These are phyloP conservation scores for Threskiornis aethiopicus DNA, from an alignment of 2,797 vertebrate genomes.

Conservation along the genomic window DNA sequence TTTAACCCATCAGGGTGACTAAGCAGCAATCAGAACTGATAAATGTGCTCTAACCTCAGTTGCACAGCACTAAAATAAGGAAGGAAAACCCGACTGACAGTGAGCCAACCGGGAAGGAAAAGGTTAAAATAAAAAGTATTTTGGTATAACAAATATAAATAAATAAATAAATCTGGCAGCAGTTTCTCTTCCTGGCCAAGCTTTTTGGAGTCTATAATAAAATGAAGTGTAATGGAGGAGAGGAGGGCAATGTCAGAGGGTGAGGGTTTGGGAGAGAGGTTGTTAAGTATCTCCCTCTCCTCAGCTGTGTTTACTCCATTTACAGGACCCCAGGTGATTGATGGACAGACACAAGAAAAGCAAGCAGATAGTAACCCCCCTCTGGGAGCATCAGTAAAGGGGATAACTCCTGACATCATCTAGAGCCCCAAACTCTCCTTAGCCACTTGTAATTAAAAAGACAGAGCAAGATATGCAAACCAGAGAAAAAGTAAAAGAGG, in stretches of 20 bases:
- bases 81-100: not conserved
- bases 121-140: constrained; percentile 28
- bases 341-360: constrained; percentile 45
- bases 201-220: constrained; percentile 58
- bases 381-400: constrained; percentile 24
- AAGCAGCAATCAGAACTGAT: constrained; percentile 11
- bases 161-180: not conserved
- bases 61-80: not conserved
- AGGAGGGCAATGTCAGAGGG: constrained; percentile 48
- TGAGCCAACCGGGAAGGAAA: not conserved
- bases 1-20: constrained; percentile 24
- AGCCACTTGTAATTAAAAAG: constrained; percentile 49
- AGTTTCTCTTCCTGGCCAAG: constrained; percentile 30
- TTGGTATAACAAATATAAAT: constrained; percentile 13
- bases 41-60: not conserved
- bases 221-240: constrained; percentile 50
- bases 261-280: constrained; percentile 53
- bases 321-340: constrained; percentile 53
- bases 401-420: constrained; percentile 33
- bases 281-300: constrained; percentile 57
- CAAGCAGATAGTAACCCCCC: constrained; percentile 43
- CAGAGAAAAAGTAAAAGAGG: constrained; percentile 45
- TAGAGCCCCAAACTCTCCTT: constrained; percentile 34
- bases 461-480: constrained; percentile 52
- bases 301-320: constrained; percentile 38